Conservation (phyloP, 1,140 invertebrate genomes). For the Drosophila varians region DNA sequence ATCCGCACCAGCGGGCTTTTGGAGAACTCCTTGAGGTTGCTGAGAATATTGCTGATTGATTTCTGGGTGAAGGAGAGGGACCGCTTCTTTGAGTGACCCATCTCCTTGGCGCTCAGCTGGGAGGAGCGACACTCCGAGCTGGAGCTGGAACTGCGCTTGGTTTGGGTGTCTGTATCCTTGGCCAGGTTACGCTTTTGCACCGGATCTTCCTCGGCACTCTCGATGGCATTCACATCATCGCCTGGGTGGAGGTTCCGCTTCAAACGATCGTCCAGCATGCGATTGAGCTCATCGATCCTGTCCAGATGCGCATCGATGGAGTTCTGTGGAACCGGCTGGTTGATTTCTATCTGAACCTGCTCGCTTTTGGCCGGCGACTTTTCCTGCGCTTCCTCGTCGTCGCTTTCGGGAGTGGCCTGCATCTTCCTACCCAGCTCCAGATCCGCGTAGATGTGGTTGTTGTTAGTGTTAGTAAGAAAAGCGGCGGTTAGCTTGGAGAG, state of each 20-base stretch:
- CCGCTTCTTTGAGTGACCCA: conserved; percentile 60
- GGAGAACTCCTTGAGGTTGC: conserved; percentile 79
- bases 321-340: conserved; percentile 50
- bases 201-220: conserved; percentile 44
- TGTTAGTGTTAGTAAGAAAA: conserved; percentile 73
- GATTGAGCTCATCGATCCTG: conserved; percentile 75
- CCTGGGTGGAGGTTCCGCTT: conserved; percentile 54
- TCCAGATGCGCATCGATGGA: conserved; percentile 80
- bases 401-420: conserved; percentile 33
- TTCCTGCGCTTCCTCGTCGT: conserved; percentile 14
- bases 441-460: conserved; percentile 79
- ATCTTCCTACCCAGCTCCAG: conserved; percentile 51
- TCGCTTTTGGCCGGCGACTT: conserved; percentile 1
- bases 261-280: conserved; percentile 72
- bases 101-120: conserved; percentile 43
- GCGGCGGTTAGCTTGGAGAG: conserved; percentile 37
- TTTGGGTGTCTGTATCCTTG: conserved; percentile 41
- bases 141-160: conserved; percentile 69
- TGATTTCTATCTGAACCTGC: conserved; percentile 72
- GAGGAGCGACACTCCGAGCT: conserved; percentile 69
- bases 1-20: conserved; percentile 67
- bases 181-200: conserved; percentile 23
- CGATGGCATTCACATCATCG: conserved; percentile 69
- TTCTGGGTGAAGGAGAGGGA: conserved; percentile 79
- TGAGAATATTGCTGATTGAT: conserved; percentile 73